A percentile compares a stretch with the other conserved stretches of the same genome.
Conservation (phyloP, 1,140 invertebrate species). For the Hestina assimilis region DNA sequence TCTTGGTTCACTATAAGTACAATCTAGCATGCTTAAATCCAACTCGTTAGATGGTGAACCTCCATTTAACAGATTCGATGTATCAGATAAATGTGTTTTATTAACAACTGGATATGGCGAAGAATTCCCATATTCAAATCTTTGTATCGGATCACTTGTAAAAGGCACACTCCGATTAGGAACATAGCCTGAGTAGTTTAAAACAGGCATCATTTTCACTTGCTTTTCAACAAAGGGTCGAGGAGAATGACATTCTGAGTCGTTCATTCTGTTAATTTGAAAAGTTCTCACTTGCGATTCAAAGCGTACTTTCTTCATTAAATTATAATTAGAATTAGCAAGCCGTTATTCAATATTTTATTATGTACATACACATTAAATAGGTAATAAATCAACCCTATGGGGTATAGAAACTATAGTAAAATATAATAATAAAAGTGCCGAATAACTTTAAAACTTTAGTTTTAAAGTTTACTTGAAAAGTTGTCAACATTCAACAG, state of each 20-base stretch:
- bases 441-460: too few species aligned
- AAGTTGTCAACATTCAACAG: too few species aligned
- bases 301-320: slow-evolving; percentile 73
- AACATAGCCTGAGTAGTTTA: slow-evolving; percentile 17
- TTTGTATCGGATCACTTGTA: slow-evolving; percentile 48
- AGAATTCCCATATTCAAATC: slow-evolving; percentile 53
- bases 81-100: slow-evolving; percentile 40
- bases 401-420: too few species aligned
- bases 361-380: not conserved
- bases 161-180: slow-evolving; percentile 41
- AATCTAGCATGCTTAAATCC: slow-evolving; percentile 63
- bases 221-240: slow-evolving; percentile 54
- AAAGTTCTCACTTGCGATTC: slow-evolving; percentile 41
- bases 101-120: slow-evolving; percentile 50
- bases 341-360: not conserved
- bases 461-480: too few species aligned
- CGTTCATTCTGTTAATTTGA: slow-evolving; percentile 38
- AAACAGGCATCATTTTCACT: slow-evolving; percentile 22
- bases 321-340: not conserved
- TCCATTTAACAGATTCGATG: slow-evolving; percentile 27
- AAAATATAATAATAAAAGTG: too few species aligned
- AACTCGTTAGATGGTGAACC: slow-evolving; percentile 56
- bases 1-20: slow-evolving; percentile 29
- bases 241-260: slow-evolving; percentile 62
- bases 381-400: too few species aligned